Conservation (phyloP, 35 echinoderm and acorn worm genomes). For the Holothuria glaberrima region DNA sequence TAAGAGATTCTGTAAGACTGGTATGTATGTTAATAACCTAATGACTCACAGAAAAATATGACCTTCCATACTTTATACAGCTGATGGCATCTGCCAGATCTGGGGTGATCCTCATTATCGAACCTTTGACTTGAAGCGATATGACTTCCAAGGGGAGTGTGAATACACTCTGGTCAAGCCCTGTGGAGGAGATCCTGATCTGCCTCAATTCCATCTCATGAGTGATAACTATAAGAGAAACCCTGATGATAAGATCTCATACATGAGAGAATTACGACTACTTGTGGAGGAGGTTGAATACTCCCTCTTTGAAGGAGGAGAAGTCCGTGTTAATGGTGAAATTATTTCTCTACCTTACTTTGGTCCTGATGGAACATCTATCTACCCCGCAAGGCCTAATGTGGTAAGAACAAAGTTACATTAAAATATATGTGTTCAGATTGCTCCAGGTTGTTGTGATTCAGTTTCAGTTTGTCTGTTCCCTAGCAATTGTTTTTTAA, state of each 20-base stretch:
- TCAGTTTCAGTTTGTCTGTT: neutral
- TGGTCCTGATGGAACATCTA: conserved; percentile 51
- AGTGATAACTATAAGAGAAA: conserved; percentile 68
- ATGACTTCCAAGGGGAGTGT: conserved; percentile 82
- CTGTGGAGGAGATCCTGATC: neutral
- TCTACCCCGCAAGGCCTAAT: conserved; percentile 61
- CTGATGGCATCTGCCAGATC: conserved; percentile 65
- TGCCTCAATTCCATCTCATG: conserved; percentile 69
- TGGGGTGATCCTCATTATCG: conserved; percentile 91
- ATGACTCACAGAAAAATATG: no score
- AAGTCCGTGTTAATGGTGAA: conserved; percentile 68
- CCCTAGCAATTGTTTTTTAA: neutral
- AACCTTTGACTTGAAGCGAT: conserved; percentile 68
- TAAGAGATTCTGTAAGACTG: no score
- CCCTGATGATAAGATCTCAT: conserved; percentile 70
- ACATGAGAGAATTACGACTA: conserved; percentile 58
- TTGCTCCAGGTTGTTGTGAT: neutral
- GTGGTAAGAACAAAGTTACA: conserved; percentile 46
- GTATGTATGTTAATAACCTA: no score
- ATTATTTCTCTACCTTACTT: conserved; percentile 49
- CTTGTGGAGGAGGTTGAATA: conserved; percentile 45
- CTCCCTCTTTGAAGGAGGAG: conserved; percentile 53
- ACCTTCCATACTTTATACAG: conserved; percentile 24
- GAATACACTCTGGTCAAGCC: conserved; percentile 72
- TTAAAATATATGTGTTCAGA: neutral